A percentile compares a stretch with the other conserved stretches of the same genome.
Evolutionary conservation across 2,797 vertebrate genomes (phyloP).

Genomic region (Lagorchestes hirsutus): DNA sequence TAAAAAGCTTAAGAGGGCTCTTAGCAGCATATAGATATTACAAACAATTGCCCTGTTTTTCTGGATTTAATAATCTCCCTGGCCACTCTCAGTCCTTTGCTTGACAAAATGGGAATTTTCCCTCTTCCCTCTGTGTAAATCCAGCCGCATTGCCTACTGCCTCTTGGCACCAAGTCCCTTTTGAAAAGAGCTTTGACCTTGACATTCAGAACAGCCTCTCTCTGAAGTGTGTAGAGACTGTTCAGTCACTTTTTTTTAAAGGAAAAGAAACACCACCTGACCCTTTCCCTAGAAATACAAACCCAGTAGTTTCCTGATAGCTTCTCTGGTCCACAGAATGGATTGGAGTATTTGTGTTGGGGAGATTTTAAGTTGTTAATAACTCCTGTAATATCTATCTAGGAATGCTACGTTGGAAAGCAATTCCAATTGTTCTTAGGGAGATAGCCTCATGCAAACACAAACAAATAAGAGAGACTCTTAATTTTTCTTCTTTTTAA

Average conservation of each 20-base stretch:
- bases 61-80: not conserved
- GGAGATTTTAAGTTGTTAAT: not conserved
- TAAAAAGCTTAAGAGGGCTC: not conserved
- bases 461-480: not conserved
- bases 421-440: not conserved
- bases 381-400: not conserved
- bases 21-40: not conserved
- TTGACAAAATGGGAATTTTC: not conserved
- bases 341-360: not conserved
- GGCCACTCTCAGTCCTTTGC: not conserved
- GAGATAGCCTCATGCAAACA: not conserved
- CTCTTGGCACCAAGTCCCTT: not conserved
- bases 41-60: not conserved
- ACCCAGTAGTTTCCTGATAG: not conserved
- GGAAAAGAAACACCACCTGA: not conserved
- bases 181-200: not conserved
- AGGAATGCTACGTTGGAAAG: not conserved
- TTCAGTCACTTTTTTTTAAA: not conserved
- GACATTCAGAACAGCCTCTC: not conserved
- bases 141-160: not conserved
- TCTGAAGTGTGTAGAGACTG: not conserved
- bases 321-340: not conserved
- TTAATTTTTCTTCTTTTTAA: not conserved
- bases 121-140: not conserved
- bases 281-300: not conserved